phyloP scores from a whole-genome alignment of 2,113 vertebrate species.

The Muscicapa adusta region DNA sequence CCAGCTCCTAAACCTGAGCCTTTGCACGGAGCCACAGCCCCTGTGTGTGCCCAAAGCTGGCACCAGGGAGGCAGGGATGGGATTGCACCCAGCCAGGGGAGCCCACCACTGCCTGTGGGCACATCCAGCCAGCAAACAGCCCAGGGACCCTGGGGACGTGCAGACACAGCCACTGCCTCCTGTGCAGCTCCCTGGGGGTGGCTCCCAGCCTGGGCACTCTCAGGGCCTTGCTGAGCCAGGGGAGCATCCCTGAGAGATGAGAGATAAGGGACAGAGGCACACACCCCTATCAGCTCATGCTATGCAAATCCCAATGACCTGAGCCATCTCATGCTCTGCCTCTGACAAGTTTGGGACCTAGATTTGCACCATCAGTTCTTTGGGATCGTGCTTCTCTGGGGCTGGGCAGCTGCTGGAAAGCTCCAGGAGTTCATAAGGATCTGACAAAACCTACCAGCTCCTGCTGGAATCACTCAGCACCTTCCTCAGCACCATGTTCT shows the following conservation, averaged over 20 bases:
- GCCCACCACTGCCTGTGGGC: rapidly evolving
- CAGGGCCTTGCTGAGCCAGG: not conserved
- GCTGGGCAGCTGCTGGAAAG: not conserved
- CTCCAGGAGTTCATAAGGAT: not conserved
- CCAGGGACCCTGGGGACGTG: rapidly evolving
- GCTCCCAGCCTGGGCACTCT: not conserved
- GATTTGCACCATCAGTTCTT: not conserved
- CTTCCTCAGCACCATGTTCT: not conserved
- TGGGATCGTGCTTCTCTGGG: not conserved
- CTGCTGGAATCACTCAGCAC: not conserved
- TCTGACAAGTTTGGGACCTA: not conserved
- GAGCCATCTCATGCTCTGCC: not conserved
- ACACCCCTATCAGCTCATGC: not conserved
- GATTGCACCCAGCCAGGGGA: not conserved
- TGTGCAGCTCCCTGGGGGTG: no score
- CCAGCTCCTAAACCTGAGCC: not conserved
- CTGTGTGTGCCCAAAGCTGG: rapidly evolving
- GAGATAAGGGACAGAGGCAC: not conserved
- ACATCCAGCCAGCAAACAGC: not conserved
- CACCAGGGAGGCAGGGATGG: rapidly evolving
- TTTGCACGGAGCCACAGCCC: not conserved
- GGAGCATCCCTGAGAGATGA: not conserved
- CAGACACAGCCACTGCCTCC: not conserved
- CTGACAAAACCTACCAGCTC: not conserved
- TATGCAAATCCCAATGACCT: not conserved